Evolutionary conservation across 2,888 invertebrate species (phyloP).

Genomic region (Dastarcus helophoroides): DNA sequence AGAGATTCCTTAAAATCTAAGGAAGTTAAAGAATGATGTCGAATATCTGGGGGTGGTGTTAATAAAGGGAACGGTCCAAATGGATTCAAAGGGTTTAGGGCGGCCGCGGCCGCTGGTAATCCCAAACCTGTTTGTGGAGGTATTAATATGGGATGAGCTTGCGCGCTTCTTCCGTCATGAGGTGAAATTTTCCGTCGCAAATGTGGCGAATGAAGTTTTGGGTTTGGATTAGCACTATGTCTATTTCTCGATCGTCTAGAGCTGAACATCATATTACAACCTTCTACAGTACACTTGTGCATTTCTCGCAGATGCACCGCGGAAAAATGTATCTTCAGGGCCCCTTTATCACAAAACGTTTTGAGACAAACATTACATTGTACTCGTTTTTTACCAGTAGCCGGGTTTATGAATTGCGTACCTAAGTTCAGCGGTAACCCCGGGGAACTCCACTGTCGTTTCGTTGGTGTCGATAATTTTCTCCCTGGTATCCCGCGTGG

Average conservation of each 20-base stretch:
- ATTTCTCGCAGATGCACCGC: conserved; percentile 98
- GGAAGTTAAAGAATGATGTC: conserved; percentile 44
- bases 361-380: conserved; percentile 97
- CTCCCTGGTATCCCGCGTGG: conserved; percentile 40
- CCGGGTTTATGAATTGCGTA: conserved; percentile 83
- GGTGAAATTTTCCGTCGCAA: conserved; percentile 87
- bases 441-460: conserved; percentile 69
- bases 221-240: conserved; percentile 97
- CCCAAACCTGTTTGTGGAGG: conserved; percentile 59
- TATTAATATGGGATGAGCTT: conserved; percentile 69
- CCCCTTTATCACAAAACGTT: conserved; percentile 99
- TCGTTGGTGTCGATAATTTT: conserved; percentile 62
- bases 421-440: conserved; percentile 70
- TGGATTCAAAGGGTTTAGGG: conserved; percentile 59
- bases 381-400: conserved; percentile 91
- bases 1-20: conserved; percentile 55
- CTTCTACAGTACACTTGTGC: conserved; percentile 98
- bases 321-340: conserved; percentile 96
- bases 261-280: conserved; percentile 99
- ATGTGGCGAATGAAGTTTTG: conserved; percentile 93
- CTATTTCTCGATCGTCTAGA: conserved; percentile 90
- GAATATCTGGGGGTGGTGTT: conserved; percentile 56
- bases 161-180: conserved; percentile 82
- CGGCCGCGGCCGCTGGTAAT: conserved; percentile 45
- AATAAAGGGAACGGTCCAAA: conserved; percentile 70